Evolutionary conservation across 2,888 invertebrate species (phyloP).

Genomic region (Cantharis lateralis): DNA sequence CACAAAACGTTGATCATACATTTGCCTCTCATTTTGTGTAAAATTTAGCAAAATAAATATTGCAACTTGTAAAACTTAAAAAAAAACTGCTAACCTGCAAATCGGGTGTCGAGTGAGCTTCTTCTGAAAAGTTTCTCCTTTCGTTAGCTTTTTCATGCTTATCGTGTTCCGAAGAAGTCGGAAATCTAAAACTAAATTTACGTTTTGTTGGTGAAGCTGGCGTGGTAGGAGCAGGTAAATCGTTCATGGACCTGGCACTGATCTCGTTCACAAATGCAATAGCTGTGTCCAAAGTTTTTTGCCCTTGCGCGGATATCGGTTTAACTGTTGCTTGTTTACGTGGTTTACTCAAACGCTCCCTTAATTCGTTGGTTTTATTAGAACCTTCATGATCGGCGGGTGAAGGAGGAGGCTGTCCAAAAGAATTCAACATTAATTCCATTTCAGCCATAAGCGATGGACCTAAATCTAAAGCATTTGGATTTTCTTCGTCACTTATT

Average conservation of each 20-base stretch:
- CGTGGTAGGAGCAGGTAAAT: conserved; percentile 60
- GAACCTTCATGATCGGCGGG: conserved; percentile 58
- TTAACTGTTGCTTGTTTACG: conserved; percentile 69
- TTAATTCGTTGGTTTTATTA: conserved; percentile 73
- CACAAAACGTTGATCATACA: neutral
- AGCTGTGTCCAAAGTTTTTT: conserved; percentile 88
- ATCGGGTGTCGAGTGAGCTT: conserved; percentile 82
- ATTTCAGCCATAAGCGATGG: conserved; percentile 90
- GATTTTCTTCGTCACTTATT: conserved; percentile 78
- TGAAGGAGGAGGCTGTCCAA: conserved; percentile 51
- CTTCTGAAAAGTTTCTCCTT: conserved; percentile 87
- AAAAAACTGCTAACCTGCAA: conserved; percentile 77
- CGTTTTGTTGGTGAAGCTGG: conserved; percentile 71
- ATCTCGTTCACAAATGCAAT: conserved; percentile 93
- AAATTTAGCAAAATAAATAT: conserved; percentile 4
- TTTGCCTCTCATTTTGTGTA: neutral
- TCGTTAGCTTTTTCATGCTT: conserved; percentile 64
- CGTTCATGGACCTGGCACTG: conserved; percentile 74
- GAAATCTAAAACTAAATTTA: conserved; percentile 81
- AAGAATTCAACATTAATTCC: conserved; percentile 81
- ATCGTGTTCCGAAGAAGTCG: conserved; percentile 53
- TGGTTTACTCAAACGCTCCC: conserved; percentile 58
- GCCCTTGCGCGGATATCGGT: conserved; percentile 91
- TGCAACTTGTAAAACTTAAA: conserved; percentile 22
- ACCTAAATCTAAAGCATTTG: conserved; percentile 73